A percentile compares a stretch with the other conserved stretches of the same genome.
Evolutionary conservation across 2,888 invertebrate species (phyloP).

Genomic region (Stictocephala bisonia): DNA sequence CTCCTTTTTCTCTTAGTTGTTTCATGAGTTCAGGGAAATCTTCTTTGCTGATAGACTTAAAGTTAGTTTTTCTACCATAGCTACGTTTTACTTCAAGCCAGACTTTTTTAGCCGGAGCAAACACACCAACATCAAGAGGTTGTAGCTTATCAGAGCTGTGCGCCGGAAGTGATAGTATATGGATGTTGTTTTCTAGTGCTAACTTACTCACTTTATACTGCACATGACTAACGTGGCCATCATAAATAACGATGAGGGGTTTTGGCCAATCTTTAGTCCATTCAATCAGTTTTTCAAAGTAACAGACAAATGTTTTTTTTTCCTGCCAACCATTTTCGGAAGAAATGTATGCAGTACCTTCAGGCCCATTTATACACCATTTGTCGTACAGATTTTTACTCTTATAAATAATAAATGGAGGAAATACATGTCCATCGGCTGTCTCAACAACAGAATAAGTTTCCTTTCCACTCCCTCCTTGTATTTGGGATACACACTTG

Average conservation of each 20-base stretch:
- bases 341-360: background rate
- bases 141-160: conserved; percentile 14
- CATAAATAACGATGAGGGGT: background rate
- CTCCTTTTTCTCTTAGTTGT: background rate
- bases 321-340: conserved; percentile 32
- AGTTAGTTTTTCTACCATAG: background rate
- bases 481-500: conserved; percentile 9
- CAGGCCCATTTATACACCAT: conserved; percentile 2
- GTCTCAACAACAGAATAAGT: conserved; percentile 12
- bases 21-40: background rate
- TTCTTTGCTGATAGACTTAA: background rate
- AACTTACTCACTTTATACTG: background rate
- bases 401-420: conserved; percentile 11
- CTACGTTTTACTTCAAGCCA: conserved; percentile 7
- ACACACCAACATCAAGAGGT: conserved; percentile 11
- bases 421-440: background rate
- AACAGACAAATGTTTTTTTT: conserved; percentile 12
- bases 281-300: background rate
- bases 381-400: background rate
- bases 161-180: conserved; percentile 10
- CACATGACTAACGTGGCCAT: conserved; percentile 3
- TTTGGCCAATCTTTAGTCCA: background rate
- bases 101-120: conserved; percentile 13
- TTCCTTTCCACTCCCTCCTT: conserved; percentile 1
- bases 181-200: conserved; percentile 10